Conservation (phyloP, 2,797 vertebrate species). For the Fratercula arctica region DNA sequence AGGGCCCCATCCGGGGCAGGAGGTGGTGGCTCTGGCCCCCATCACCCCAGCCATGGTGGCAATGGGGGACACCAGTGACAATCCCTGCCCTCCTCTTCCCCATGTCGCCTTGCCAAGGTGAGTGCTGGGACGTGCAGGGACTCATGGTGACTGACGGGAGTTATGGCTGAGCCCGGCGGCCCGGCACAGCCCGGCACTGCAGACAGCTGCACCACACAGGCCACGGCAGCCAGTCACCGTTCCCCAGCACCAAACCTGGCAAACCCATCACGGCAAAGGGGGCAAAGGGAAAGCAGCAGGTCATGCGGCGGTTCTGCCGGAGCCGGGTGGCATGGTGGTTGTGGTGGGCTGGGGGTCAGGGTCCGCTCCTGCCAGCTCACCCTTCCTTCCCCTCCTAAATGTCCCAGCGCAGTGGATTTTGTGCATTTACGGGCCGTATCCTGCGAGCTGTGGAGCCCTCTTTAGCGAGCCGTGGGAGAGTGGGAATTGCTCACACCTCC, state of each 20-base stretch:
- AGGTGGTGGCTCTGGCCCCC: background rate
- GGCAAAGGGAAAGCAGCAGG: background rate
- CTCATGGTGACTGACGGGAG: background rate
- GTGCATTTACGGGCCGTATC: background rate
- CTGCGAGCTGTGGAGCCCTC: background rate
- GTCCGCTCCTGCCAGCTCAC: fast-evolving
- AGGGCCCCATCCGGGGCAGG: fast-evolving
- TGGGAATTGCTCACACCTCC: slow-evolving; percentile 11
- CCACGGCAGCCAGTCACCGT: fast-evolving
- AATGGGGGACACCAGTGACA: background rate
- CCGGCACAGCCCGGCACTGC: background rate
- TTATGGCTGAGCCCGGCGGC: background rate
- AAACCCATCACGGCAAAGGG: background rate
- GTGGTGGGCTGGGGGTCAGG: background rate
- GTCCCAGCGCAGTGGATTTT: background rate
- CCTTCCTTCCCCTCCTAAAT: background rate
- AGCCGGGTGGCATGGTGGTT: fast-evolving
- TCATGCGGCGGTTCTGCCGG: background rate
- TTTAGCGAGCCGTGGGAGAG: background rate
- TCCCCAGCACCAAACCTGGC: background rate
- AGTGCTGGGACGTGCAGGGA: background rate
- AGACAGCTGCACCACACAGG: background rate
- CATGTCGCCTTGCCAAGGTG: fast-evolving
- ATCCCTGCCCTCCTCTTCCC: background rate
- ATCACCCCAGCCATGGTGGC: background rate